Percentiles rank a stretch among this genome's conserved stretches.
These are phyloP conservation scores for Bombus impatiens DNA, from an alignment of 1,140 invertebrate species.

Conservation along the genomic window DNA sequence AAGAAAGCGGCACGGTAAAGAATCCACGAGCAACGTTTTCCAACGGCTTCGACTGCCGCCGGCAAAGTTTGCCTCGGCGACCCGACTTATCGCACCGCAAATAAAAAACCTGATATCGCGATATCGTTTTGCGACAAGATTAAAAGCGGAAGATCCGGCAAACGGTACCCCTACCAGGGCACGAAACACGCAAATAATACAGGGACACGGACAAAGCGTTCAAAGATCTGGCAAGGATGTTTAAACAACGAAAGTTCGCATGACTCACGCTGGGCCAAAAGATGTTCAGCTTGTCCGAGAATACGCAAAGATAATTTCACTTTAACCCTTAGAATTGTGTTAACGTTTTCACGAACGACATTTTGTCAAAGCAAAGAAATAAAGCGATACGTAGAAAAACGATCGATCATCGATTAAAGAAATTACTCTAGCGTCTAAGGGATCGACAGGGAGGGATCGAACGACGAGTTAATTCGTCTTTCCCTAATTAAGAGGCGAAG, in stretches of 20 bases:
- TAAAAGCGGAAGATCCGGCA: constrained; percentile 13
- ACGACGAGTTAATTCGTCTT: not conserved
- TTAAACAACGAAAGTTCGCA: not conserved
- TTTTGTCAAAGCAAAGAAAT: too few species aligned
- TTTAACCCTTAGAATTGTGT: too few species aligned
- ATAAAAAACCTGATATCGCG: constrained; percentile 51
- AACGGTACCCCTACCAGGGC: not conserved
- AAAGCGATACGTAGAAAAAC: too few species aligned
- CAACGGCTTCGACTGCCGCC: constrained; percentile 12
- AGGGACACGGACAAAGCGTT: not conserved
- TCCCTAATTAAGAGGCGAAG: not conserved
- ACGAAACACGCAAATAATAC: not conserved
- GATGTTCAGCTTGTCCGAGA: too few species aligned
- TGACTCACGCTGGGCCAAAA: too few species aligned
- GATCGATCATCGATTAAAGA: too few species aligned
- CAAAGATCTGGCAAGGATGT: not conserved
- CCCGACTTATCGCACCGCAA: constrained; percentile 39
- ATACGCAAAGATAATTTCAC: too few species aligned
- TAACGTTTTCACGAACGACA: too few species aligned
- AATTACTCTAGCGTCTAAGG: too few species aligned
- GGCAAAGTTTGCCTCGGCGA: constrained; percentile 29
- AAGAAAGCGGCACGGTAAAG: not conserved
- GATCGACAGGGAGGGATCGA: too few species aligned
- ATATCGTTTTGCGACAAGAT: constrained; percentile 43
- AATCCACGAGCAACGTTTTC: constrained; percentile 22